Evolutionary conservation across 2,113 vertebrate species (phyloP).

Genomic region (Dendropsophus ebraccatus): DNA sequence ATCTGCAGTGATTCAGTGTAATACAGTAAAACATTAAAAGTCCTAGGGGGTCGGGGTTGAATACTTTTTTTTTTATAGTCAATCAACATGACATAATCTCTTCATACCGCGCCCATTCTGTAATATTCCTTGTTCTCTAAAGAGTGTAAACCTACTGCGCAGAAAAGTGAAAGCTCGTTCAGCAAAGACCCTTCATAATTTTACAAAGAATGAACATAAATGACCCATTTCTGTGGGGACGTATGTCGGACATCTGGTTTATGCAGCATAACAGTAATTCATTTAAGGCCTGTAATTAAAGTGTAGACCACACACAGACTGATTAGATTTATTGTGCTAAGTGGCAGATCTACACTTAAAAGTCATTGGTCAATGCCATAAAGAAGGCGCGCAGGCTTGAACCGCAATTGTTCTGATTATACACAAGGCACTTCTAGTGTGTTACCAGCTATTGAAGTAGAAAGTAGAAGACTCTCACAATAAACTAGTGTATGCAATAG

Average conservation of each 20-base stretch:
- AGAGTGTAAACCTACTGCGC: not conserved
- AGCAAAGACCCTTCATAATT: constrained; percentile 46
- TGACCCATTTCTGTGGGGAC: constrained; percentile 34
- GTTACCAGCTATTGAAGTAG: not conserved
- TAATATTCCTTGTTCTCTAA: constrained; percentile 26
- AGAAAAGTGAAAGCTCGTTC: constrained; percentile 47
- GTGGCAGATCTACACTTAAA: constrained; percentile 53
- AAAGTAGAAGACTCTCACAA: not conserved
- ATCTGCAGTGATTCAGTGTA: too few relatives aligned
- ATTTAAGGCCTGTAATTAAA: constrained; percentile 51
- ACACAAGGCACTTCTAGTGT: constrained; percentile 21
- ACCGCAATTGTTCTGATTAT: constrained; percentile 21
- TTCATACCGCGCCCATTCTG: not conserved
- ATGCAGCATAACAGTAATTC: constrained; percentile 56
- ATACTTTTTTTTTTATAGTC: not conserved
- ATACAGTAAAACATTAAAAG: not conserved
- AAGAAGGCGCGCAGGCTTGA: not conserved
- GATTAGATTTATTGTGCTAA: constrained; percentile 57
- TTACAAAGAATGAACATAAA: constrained; percentile 36
- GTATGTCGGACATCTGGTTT: constrained; percentile 52
- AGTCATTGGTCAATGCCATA: constrained; percentile 51
- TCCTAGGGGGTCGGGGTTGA: not conserved
- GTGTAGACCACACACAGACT: constrained; percentile 53
- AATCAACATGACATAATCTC: not conserved
- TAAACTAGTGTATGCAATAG: not conserved